Evolutionary conservation across 2,113 vertebrate genomes (phyloP), one percentile per base, ranked within the genome.

Genomic region (Boleophthalmus pectinirostris): DNA sequence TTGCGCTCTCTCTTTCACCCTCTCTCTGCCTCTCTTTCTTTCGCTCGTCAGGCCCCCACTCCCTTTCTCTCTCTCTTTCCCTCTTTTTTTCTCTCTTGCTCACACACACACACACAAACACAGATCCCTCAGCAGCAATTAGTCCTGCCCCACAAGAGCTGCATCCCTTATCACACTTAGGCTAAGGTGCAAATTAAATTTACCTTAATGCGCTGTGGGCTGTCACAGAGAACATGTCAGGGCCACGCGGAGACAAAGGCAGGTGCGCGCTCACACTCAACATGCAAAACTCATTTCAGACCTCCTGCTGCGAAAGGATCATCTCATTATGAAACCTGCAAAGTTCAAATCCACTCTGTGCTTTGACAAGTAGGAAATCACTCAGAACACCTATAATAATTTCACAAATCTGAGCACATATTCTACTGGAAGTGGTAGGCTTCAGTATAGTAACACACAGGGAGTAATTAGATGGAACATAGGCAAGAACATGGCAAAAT

Each of bases 121-220:
- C 82, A 45, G 67, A 85, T 88, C 85, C 85, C 84, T 74, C 76
- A 93, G 93, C 94, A 93, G 92, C 96, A 96, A 97, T 97, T 96
- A 95, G 94, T 95, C 93, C 89, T 94, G 93, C 94, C 94, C 94
- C 93, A 92, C 92, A 93, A 91, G 92, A 94, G 91, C 85, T 45
- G 90, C 88, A 87, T 91, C 92, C 92, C 93, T 93, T 94, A 94
- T 94, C 94, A 95, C 90, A 91, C 90, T 93, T 92, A 87, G 88
- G 91, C 87, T 88, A 87, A 82, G 92, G 89, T 79, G 90, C 79
- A 91, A 95, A 95, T 96, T 93, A 92, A 94, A 94, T 95, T 91
- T 92, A 87, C 92, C 90, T 90, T 74, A 75, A 86, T 90, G 79
- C 81, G 75, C 85, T 70, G 78, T 83, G 80, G 56, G 73, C 70